Conservation (phyloP, 2,113 vertebrate genomes). For the Ochotona curzoniae region DNA sequence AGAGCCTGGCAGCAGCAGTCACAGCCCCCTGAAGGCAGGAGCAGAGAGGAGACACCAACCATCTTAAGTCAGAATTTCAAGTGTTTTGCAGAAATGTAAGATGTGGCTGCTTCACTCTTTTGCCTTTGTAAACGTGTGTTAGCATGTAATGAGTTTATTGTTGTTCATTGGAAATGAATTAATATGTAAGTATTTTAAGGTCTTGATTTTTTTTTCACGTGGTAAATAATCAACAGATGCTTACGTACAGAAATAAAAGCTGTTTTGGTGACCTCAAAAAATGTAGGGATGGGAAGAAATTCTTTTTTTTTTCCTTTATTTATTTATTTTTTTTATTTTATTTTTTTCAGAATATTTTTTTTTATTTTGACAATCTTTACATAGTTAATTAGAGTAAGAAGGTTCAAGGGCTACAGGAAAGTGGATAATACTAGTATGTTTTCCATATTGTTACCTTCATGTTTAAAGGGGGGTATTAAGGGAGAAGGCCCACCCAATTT, state of each 20-base stretch:
- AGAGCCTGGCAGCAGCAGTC: background rate
- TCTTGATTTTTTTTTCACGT: slow-evolving; percentile 37
- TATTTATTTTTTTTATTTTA: no score
- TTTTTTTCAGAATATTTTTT: no score
- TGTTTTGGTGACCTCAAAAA: slow-evolving; percentile 1
- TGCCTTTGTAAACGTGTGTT: slow-evolving; percentile 36
- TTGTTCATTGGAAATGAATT: slow-evolving; percentile 35
- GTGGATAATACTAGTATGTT: no score
- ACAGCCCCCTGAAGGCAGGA: background rate
- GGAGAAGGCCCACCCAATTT: no score
- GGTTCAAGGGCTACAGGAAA: no score
- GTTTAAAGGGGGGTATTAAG: no score
- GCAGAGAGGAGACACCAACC: background rate
- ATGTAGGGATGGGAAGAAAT: slow-evolving; percentile 1
- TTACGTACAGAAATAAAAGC: background rate
- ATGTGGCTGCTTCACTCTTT: background rate
- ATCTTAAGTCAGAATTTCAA: slow-evolving; percentile 35
- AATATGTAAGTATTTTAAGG: slow-evolving; percentile 41
- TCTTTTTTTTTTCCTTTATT: no score
- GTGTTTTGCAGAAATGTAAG: slow-evolving; percentile 23
- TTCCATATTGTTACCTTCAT: no score
- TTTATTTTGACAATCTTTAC: no score
- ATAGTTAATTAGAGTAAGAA: no score
- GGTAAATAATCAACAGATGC: slow-evolving; percentile 1
- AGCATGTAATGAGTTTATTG: background rate